These are phyloP conservation scores for Zapus hudsonius DNA, from an alignment of 2,113 vertebrate genomes.

Conservation along the genomic window DNA sequence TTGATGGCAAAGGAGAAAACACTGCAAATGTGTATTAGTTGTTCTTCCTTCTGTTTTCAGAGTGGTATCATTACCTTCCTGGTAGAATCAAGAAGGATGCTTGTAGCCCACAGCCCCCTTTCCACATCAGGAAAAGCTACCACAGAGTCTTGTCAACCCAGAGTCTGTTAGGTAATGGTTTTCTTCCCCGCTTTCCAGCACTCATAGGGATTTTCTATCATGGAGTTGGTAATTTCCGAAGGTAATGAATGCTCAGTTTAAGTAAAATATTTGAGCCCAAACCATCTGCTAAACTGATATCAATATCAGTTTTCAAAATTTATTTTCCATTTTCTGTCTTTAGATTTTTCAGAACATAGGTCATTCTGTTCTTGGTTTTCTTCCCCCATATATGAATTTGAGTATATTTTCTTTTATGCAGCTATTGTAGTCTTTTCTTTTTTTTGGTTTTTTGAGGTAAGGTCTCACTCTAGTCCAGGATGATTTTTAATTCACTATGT, in stretches of 20 bases:
- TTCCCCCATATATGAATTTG: not conserved
- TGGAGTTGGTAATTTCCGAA: not conserved
- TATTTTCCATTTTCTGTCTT: constrained; percentile 27
- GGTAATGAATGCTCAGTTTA: not conserved
- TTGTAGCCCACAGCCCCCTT: accelerated
- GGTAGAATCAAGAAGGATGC: not conserved
- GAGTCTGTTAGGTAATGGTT: not conserved
- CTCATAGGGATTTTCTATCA: not conserved
- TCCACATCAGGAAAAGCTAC: accelerated
- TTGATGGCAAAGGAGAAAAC: not conserved
- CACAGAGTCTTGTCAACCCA: not conserved
- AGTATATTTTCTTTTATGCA: not conserved
- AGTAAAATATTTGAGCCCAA: not conserved
- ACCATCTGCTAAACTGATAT: not conserved
- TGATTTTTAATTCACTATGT: too few species aligned
- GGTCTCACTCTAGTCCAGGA: too few species aligned
- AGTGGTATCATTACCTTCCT: not conserved
- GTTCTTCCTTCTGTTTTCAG: not conserved
- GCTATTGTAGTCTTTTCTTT: constrained; percentile 14
- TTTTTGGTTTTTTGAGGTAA: too few species aligned
- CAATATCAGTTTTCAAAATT: not conserved
- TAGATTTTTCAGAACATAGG: not conserved
- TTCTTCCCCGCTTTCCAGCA: not conserved
- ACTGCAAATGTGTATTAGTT: too few species aligned
- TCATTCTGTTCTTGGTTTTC: constrained; percentile 1